phyloP scores from a whole-genome alignment of 2,888 invertebrate species.

The Eupithecia centaureata region DNA sequence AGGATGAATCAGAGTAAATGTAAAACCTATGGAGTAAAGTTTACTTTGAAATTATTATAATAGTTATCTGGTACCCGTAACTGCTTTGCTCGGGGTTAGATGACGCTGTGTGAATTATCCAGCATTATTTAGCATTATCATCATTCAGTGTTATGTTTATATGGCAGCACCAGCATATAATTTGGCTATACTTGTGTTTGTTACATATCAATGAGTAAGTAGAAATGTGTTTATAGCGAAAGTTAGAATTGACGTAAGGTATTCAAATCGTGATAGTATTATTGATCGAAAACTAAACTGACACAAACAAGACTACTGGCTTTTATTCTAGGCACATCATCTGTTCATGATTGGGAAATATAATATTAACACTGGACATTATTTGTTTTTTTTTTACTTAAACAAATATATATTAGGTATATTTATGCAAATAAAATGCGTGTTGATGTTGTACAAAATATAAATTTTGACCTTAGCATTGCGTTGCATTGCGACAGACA shows the following conservation, averaged over 20 bases:
- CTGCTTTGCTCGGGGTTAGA: too few species aligned
- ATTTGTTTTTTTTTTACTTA: background rate
- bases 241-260: constrained; percentile 33
- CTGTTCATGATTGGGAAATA: background rate
- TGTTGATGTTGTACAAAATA: constrained; percentile 26
- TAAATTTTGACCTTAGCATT: constrained; percentile 41
- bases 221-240: constrained; percentile 38
- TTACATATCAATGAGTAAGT: constrained; percentile 42
- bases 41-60: constrained; percentile 33
- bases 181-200: constrained; percentile 23
- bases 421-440: too few species aligned
- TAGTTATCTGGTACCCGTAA: too few species aligned
- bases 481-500: constrained; percentile 34
- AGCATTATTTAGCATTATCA: too few species aligned
- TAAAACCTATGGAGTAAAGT: constrained; percentile 32
- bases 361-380: background rate
- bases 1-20: constrained; percentile 27
- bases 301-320: too few species aligned
- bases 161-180: background rate
- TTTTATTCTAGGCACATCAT: background rate
- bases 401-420: too few species aligned
- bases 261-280: constrained; percentile 31
- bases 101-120: too few species aligned
- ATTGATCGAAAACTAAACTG: constrained; percentile 13
- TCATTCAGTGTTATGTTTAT: background rate